These are phyloP conservation scores for Empis stercorea DNA, from an alignment of 2,888 invertebrate species.

Conservation along the genomic window DNA sequence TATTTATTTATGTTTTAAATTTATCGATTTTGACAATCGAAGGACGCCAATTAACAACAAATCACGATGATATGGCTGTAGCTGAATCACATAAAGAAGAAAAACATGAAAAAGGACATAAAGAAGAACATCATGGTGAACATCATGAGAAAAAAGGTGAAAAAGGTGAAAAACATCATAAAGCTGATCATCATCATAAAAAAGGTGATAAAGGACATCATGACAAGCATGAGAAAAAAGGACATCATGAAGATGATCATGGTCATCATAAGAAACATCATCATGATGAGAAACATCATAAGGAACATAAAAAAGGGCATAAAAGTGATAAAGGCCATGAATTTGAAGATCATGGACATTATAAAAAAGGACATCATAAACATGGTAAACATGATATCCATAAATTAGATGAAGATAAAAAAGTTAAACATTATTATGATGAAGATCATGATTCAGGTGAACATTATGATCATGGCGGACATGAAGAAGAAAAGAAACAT, in stretches of 20 bases:
- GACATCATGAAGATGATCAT: conserved; percentile 38
- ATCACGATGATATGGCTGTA: conserved; percentile 25
- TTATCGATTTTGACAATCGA: no score
- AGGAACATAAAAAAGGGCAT: conserved; percentile 40
- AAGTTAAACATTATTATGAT: conserved; percentile 76
- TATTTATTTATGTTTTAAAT: no score
- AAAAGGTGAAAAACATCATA: conserved; percentile 59
- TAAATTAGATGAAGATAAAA: conserved; percentile 74
- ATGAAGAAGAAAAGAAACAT: conserved; percentile 66
- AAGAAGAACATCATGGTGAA: conserved; percentile 51
- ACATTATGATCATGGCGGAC: conserved; percentile 69
- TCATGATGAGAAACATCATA: conserved; percentile 28
- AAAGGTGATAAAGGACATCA: conserved; percentile 59
- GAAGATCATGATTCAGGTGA: conserved; percentile 72
- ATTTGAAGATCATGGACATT: conserved; percentile 46
- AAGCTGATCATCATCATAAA: conserved; percentile 52
- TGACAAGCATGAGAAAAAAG: conserved; percentile 46
- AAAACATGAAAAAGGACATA: conserved; percentile 44
- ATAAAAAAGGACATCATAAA: conserved; percentile 73
- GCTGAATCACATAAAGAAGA: conserved; percentile 29
- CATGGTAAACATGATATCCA: conserved; percentile 77
- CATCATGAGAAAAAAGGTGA: conserved; percentile 53
- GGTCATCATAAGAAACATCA: conserved; percentile 40
- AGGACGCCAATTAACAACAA: no score
- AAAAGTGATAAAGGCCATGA: conserved; percentile 40